Evolutionary conservation across 1,140 invertebrate genomes (phyloP), one percentile per base, ranked within the genome.

Genomic region (Cephus cinctus): DNA sequence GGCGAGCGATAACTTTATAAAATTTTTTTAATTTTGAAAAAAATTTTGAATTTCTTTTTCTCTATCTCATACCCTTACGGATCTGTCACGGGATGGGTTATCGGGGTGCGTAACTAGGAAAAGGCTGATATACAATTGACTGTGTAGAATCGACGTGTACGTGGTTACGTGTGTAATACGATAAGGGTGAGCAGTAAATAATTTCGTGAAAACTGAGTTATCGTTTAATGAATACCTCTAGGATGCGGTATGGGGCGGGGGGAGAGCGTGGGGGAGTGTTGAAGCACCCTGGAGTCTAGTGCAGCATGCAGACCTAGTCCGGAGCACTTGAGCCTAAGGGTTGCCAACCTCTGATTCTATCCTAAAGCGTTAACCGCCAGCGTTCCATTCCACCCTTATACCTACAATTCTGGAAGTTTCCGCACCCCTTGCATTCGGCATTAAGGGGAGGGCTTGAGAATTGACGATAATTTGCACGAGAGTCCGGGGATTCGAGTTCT

Each of bases 141-240:
- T n/a, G n/a, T n/a, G n/a, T n/a, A n/a, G n/a, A n/a, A n/a, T n/a
- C n/a, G n/a, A n/a, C n/a, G n/a, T n/a, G n/a, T n/a, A n/a, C n/a
- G n/a, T n/a, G n/a, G n/a, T n/a, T n/a, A n/a, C n/a, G n/a, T n/a
- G n/a, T n/a, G n/a, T n/a, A n/a, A n/a, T n/a, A n/a, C n/a, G n/a
- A n/a, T n/a, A n/a, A n/a, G n/a, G 27, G 30, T 27, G 32, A 49
- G 41, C 34, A 50, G 56, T 61, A 50, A 64, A 61, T 69, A 63
- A 65, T 69, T 68, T 61, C 50, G 56, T 57, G 56, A 57, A 57
- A 66, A 66, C 45, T 55, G 62, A 70, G 60, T 70, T 71, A 71
- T 65, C 59, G 58, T 67, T 73, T 73, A 71, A 75, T 66, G 66
- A 73, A 71, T 57, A 55, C 55, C 59, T 58, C 61, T 62, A 60